Evolutionary conservation across 2,797 vertebrate species (phyloP), one percentile per base, ranked within the genome.

Genomic region (Aselliscus stoliczkanus): DNA sequence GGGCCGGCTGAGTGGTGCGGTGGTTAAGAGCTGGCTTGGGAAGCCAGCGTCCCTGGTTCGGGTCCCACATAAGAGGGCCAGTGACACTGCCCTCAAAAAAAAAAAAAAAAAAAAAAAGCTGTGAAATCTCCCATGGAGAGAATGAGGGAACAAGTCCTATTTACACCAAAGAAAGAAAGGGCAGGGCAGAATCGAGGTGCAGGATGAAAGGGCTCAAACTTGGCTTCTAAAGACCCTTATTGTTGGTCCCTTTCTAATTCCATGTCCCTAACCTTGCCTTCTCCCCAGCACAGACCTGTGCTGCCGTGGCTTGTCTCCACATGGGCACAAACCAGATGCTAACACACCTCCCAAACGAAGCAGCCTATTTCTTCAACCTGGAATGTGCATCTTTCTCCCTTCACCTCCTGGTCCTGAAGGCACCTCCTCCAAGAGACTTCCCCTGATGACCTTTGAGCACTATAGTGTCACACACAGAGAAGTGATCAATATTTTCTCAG

Each of bases 291-390:
- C 58, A 54, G 34, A 37, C 25, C 17, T 67, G 42, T 39, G 60
- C 21, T 20, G 76, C 1, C 1, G 15, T 52, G 47, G 20, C 29
- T 12, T 3, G 0, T 21, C 25, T 79, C 21, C 29, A 11, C 9
- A 3, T 1, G 4, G 6, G 15, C 25, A 11, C 0, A 31, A 27
- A 60, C 44, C 4, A 2, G 17, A 5, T 60, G 7, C 4, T 2
- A 4, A 7, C 3, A 2, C 1, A 5, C 56, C 58, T 67, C 18
- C 27, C 69, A 92, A 50, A 21, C 29, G 2, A 11, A 18, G 14
- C 5, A 42, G 6, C 54, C 3, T 82, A 1, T 50, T 60, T 58
- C 70, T 83, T 75, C 34, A 13, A 0, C 15, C 62, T 14, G 17
- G 12, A 84, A 73, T 11, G 2, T 18, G 11, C 17, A 17, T 67